These are phyloP conservation scores for Lithophane semibrunnea DNA, from an alignment of 2,888 invertebrate species.

Conservation along the genomic window DNA sequence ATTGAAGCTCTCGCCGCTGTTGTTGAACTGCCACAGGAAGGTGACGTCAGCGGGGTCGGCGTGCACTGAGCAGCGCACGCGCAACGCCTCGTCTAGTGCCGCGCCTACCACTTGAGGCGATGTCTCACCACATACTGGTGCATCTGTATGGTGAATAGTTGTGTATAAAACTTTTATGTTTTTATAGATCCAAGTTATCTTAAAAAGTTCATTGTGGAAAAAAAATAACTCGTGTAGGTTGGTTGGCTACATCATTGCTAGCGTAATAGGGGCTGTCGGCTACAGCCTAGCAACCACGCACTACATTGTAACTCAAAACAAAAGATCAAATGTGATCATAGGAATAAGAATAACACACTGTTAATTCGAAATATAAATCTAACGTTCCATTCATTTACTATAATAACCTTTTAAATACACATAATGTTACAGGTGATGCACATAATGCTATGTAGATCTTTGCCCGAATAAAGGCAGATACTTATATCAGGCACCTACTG, in stretches of 20 bases:
- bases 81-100: slow-evolving; percentile 95
- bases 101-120: slow-evolving; percentile 95
- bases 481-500: too few species aligned
- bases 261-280: not conserved
- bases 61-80: slow-evolving; percentile 95
- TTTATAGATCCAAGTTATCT: too few species aligned
- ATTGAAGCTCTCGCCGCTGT: slow-evolving; percentile 96
- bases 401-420: too few species aligned
- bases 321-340: too few species aligned
- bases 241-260: not conserved
- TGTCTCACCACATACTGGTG: slow-evolving; percentile 94
- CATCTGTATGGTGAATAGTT: slow-evolving; percentile 89
- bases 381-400: too few species aligned
- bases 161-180: not conserved
- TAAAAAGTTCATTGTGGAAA: too few species aligned
- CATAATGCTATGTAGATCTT: not conserved
- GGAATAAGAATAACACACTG: too few species aligned
- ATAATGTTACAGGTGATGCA: not conserved
- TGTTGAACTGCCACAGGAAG: slow-evolving; percentile 97
- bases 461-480: not conserved
- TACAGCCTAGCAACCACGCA: not conserved
- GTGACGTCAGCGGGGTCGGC: slow-evolving; percentile 96
- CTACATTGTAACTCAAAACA: not conserved
- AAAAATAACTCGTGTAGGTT: too few species aligned
- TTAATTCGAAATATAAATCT: too few species aligned